Evolutionary conservation across 1,140 invertebrate genomes (phyloP).

Genomic region (Ostrea edulis): DNA sequence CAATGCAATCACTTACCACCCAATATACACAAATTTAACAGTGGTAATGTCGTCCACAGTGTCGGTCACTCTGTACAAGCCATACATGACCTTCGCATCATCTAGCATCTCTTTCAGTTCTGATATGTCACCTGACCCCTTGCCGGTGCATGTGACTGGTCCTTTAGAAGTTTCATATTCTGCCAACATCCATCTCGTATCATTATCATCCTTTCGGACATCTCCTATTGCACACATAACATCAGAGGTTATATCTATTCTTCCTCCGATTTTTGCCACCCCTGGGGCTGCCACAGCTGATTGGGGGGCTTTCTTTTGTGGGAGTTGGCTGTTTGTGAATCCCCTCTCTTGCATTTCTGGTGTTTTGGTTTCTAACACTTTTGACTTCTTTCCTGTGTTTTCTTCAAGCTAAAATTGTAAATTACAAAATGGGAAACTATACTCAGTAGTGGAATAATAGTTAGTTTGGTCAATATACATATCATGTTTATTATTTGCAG

Average conservation of each 20-base stretch:
- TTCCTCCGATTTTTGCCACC: conserved; percentile 59
- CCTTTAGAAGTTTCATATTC: conserved; percentile 72
- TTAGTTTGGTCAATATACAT: no score
- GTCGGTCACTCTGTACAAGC: conserved; percentile 72
- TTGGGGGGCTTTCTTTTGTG: conserved; percentile 53
- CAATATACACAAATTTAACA: conserved; percentile 78
- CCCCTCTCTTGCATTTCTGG: conserved; percentile 70
- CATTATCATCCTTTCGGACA: conserved; percentile 61
- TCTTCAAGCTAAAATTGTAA: conserved; percentile 66
- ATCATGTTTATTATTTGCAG: no score
- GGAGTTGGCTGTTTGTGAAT: conserved; percentile 71
- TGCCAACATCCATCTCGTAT: conserved; percentile 67
- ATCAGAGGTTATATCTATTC: conserved; percentile 64
- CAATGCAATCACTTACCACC: conserved; percentile 68
- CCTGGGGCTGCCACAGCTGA: conserved; percentile 51
- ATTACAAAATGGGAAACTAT: neutral
- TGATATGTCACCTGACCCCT: conserved; percentile 68
- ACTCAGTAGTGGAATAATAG: neutral
- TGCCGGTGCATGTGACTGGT: conserved; percentile 63
- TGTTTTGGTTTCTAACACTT: conserved; percentile 65
- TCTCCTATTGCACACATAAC: conserved; percentile 66
- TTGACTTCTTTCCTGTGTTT: conserved; percentile 70
- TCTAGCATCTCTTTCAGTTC: conserved; percentile 65
- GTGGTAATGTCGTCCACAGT: conserved; percentile 73
- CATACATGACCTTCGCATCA: conserved; percentile 72